Evolutionary conservation across 1,140 invertebrate species (phyloP), one percentile per base, ranked within the genome.

Genomic region (Platorchestia sp.): DNA sequence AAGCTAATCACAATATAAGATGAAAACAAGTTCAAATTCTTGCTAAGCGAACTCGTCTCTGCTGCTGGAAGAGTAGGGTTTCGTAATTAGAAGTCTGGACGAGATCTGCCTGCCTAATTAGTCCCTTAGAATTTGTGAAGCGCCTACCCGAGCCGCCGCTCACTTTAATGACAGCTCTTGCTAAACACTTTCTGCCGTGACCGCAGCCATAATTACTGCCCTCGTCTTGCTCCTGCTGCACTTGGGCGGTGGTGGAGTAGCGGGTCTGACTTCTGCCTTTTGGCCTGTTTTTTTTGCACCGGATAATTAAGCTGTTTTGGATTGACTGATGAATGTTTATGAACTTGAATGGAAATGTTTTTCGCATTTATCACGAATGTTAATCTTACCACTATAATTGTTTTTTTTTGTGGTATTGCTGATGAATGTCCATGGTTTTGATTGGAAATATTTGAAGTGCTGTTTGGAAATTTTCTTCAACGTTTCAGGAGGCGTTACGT

Each of bases 41-140:
- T 27, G 1, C 1, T 75, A 3, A 10, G 1, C 7, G 59, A 75
- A 27, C 59, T 75, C 59, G 14, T 75, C 59, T 75, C 59, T 75
- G 59, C 14, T 22, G 27, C 14, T 27, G 14, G 6, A 10, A 22
- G 59, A 10, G 14, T 75, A 75, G 59, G 59, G 59, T 27, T 75
- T 75, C 27, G 59, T 75, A 75, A 75, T 75, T 75, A 75, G 59
- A 75, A 75, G 59, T 75, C 59, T 75, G 59, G 59, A 75, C 59
- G 27, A 75, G 59, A 75, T 75, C 59, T 75, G 59, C 59, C 59
- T 75, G 59, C 36, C 59, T 75, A 75, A 75, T 75, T 75, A 75
- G 59, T 75, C 59, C 59, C 59, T 75, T 75, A 75, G 59, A 75
- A 75, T 75, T 75, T 75, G 59, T 75, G 59, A 75, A 75, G 59